Percentiles rank a stretch among this genome's conserved stretches.
These are phyloP conservation scores for Acrobasis repandana DNA, from an alignment of 2,888 invertebrate genomes.

Conservation along the genomic window DNA sequence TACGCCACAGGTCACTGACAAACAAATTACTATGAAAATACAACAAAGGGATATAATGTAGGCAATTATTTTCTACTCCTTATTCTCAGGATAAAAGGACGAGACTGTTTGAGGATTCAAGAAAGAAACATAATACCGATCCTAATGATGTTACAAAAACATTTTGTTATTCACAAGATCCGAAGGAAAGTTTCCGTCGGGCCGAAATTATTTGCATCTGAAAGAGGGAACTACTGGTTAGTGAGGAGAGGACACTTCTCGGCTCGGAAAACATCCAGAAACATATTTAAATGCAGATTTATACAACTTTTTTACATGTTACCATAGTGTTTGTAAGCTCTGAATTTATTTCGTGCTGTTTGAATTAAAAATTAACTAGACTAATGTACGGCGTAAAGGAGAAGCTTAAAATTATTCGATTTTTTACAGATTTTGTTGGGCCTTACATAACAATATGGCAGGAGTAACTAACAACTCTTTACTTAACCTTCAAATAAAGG, in stretches of 20 bases:
- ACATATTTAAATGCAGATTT: constrained; percentile 59
- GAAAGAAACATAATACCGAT: constrained; percentile 32
- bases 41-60: constrained; percentile 16
- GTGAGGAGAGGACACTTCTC: constrained; percentile 34
- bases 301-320: constrained; percentile 29
- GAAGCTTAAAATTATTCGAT: too few relatives aligned
- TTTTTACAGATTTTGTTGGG: too few relatives aligned
- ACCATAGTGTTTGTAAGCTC: constrained; percentile 9
- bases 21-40: constrained; percentile 6
- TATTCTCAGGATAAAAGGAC: constrained; percentile 12
- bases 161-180: constrained; percentile 62
- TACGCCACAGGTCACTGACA: neutral
- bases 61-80: constrained; percentile 14
- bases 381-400: too few relatives aligned
- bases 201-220: constrained; percentile 67
- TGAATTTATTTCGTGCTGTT: constrained; percentile 6
- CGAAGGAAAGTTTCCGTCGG: constrained; percentile 49
- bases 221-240: constrained; percentile 61
- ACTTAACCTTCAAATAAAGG: too few relatives aligned
- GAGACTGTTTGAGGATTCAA: constrained; percentile 22
- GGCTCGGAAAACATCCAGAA: constrained; percentile 49
- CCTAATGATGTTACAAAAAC: constrained; percentile 49
- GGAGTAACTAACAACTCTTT: too few relatives aligned
- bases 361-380: neutral
- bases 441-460: too few relatives aligned